phyloP scores from a whole-genome alignment of 92 coral and sea anemone species.

The Phenganax marumi region DNA sequence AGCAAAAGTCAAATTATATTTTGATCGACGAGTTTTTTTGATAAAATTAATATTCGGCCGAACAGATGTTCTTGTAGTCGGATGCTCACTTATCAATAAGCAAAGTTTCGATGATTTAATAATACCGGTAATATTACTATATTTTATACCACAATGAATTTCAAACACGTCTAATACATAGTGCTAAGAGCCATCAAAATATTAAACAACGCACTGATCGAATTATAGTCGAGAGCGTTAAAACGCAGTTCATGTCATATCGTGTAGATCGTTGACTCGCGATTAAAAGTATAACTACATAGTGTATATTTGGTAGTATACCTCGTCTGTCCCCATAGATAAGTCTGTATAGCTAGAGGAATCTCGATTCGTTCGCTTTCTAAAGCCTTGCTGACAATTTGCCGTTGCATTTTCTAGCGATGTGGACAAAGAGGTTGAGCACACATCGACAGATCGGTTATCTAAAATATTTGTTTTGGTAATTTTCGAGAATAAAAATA shows the following conservation, averaged over 20 bases:
- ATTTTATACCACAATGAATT: background rate
- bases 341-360: conserved; percentile 94
- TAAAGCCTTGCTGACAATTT: conserved; percentile 69
- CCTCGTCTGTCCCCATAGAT: conserved; percentile 99
- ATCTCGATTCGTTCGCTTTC: conserved; percentile 88
- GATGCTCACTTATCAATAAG: conserved; percentile 13
- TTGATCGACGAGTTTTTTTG: conserved; percentile 11
- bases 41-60: background rate
- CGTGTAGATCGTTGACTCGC: background rate
- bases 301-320: conserved; percentile 17
- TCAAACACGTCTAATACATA: conserved; percentile 10
- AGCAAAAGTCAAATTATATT: background rate
- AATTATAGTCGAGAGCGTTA: background rate
- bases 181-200: background rate
- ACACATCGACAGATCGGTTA: conserved; percentile 8
- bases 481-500: background rate
- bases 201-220: background rate
- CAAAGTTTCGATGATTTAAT: conserved; percentile 4
- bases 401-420: conserved; percentile 30
- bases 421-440: background rate
- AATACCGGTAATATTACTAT: conserved; percentile 17
- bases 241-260: background rate
- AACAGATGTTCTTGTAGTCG: conserved; percentile 17
- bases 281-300: conserved; percentile 7
- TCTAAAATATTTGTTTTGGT: conserved; percentile 5